phyloP scores from a whole-genome alignment of 2,113 vertebrate species.

The Eurypyga helias region DNA sequence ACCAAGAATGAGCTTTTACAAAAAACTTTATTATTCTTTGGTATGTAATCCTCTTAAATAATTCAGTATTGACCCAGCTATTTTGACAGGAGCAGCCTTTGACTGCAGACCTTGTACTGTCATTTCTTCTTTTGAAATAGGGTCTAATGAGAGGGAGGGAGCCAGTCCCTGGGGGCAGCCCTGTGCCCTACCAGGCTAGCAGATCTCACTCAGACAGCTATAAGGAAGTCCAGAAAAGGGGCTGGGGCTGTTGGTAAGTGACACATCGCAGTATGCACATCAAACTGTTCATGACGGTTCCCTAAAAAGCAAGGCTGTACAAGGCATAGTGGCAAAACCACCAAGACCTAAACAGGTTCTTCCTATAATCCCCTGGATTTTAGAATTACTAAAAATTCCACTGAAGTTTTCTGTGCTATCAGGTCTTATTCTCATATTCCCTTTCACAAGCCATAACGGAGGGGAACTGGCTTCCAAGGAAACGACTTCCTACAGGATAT shows the following conservation, averaged over 20 bases:
- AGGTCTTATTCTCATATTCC: background rate
- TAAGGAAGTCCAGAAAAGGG: background rate
- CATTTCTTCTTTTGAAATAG: background rate
- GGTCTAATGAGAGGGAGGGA: background rate
- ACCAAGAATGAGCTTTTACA: background rate
- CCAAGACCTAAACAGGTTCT: background rate
- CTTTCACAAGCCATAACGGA: background rate
- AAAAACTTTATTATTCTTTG: background rate
- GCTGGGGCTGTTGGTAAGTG: background rate
- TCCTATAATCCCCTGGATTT: background rate
- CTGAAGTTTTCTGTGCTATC: rapidly evolving
- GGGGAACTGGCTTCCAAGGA: background rate
- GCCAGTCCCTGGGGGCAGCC: background rate
- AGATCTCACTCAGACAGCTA: background rate
- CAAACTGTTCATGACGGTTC: background rate
- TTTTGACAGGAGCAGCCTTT: background rate
- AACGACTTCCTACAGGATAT: background rate
- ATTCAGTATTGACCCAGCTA: background rate
- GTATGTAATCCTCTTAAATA: background rate
- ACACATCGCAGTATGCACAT: rapidly evolving
- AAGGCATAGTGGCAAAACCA: background rate
- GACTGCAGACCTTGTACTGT: background rate
- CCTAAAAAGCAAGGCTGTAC: background rate
- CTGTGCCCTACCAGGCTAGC: background rate
- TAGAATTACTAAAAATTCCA: background rate